Base-by-base conservation (phyloP, 2,888 invertebrate genomes). In the Quadroppia sp. region DNA sequence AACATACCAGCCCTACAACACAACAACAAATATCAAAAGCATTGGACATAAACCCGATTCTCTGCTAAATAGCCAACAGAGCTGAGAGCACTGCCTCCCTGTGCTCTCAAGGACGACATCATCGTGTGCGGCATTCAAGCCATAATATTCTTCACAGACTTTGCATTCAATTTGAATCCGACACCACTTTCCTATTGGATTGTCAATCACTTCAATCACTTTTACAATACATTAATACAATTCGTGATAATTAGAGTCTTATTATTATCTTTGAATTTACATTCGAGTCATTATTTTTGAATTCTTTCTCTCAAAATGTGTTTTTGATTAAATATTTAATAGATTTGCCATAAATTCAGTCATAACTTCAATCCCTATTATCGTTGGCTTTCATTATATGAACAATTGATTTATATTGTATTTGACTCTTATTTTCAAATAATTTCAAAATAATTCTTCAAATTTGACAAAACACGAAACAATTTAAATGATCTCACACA, bases 211-310 rank as follows among this genome's bases (percentile, higher is more conserved):
- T 61, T 61, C 61, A 32, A 28, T n/a, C 20, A 50, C 20, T 50
- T 50, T 50, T 9, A 53, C 53, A 61, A 61, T 61, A 61, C 30
- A 7, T 61, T 61, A 61, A 61, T 61, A 61, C 61, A 61, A 61
- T 61, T 36, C 36, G 61, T 30, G 61, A 61, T 61, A 32, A 36
- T 61, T 61, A 61, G 61, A 32, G 13, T 61, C 6, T 61, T 17
- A 15, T 30, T 59, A 7, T 42, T 28, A 6, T 1, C 17, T n/a
- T 50, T 50, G n/a, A 6, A 20, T 50, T 20, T 50, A 50, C 7
- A 17, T 50, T 42, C 9, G 9, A 9, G 11, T 15, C 45, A 42
- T 42, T 42, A 11, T 15, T 42, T 11, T 15, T 15, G 15, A 11
- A 42, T n/a, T n/a, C n/a, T n/a, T n/a, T n/a, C n/a, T n/a, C n/a